Percentiles rank a stretch among this genome's conserved stretches.
These are phyloP conservation scores for Drosophila virilis DNA, from an alignment of 1,140 invertebrate genomes.

Conservation along the genomic window DNA sequence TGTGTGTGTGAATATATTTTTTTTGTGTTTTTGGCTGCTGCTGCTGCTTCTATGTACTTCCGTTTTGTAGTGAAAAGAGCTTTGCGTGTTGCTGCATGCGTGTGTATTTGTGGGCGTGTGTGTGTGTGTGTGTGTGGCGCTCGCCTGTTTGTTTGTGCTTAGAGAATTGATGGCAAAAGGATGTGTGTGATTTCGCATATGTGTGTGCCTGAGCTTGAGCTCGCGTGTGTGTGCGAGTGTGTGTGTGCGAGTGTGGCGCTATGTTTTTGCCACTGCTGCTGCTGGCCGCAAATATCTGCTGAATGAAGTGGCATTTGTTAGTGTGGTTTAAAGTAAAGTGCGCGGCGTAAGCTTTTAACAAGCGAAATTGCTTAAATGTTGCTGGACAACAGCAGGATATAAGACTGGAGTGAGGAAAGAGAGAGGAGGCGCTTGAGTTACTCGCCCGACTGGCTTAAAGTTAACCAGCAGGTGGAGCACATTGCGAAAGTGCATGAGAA, in stretches of 20 bases:
- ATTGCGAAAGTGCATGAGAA: slow-evolving; percentile 31
- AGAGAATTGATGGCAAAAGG: slow-evolving; percentile 82
- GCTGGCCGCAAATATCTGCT: slow-evolving; percentile 74
- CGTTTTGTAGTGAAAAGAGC: slow-evolving; percentile 82
- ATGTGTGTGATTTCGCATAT: slow-evolving; percentile 77
- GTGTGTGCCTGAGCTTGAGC: slow-evolving; percentile 33
- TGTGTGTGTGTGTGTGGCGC: slow-evolving; percentile 42
- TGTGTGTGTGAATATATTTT: slow-evolving; percentile 49
- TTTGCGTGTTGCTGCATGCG: slow-evolving; percentile 75
- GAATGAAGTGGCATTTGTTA: slow-evolving; percentile 79
- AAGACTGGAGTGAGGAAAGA: too few relatives aligned
- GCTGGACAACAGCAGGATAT: slow-evolving; percentile 36
- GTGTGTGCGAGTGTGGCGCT: slow-evolving; percentile 22
- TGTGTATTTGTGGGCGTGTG: slow-evolving; percentile 42
- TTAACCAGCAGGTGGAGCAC: slow-evolving; percentile 19
- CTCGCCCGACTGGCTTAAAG: slow-evolving; percentile 42
- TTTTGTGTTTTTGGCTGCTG: slow-evolving; percentile 62
- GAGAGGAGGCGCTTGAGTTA: slow-evolving; percentile 10
- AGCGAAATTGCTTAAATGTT: slow-evolving; percentile 74
- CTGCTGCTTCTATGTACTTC: slow-evolving; percentile 75
- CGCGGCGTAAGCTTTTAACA: slow-evolving; percentile 78
- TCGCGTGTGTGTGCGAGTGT: slow-evolving; percentile 24
- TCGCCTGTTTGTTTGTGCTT: slow-evolving; percentile 77
- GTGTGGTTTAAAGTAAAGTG: slow-evolving; percentile 76
- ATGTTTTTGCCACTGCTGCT: slow-evolving; percentile 52